Percentiles rank a stretch among this genome's conserved stretches.
phyloP scores from a whole-genome alignment of 2,888 invertebrate species.

The Habroteleia sp. region DNA sequence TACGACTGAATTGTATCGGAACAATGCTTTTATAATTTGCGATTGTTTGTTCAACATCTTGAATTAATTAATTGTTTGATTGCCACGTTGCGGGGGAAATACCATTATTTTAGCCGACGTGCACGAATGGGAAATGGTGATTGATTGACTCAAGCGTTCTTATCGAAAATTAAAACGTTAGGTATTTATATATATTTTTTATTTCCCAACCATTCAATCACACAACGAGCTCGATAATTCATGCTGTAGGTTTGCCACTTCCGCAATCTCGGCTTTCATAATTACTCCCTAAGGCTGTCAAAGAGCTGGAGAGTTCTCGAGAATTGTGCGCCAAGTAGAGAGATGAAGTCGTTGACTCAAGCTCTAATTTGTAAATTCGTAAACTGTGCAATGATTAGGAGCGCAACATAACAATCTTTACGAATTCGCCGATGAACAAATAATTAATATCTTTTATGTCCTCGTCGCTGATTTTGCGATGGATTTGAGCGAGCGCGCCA shows the following conservation, averaged over 20 bases:
- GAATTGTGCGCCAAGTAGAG: conserved; percentile 44
- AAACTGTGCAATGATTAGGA: conserved; percentile 32
- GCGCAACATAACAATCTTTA: conserved; percentile 25
- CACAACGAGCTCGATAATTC: conserved; percentile 54
- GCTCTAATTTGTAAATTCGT: conserved; percentile 54
- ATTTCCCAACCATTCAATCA: conserved; percentile 20
- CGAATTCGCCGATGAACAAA: conserved; percentile 3
- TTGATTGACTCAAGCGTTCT: conserved; percentile 32
- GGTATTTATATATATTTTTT: conserved; percentile 16
- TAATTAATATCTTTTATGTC: conserved; percentile 1
- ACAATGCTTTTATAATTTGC: background rate
- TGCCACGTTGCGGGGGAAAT: background rate
- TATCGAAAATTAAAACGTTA: conserved; percentile 32
- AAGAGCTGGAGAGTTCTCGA: conserved; percentile 48
- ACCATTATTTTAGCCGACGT: background rate
- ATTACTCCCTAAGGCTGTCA: conserved; percentile 62
- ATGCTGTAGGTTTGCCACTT: conserved; percentile 60
- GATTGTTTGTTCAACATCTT: conserved; percentile 2
- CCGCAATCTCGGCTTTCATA: conserved; percentile 62
- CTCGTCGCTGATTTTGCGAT: background rate
- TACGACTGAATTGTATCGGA: background rate
- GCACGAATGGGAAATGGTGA: background rate
- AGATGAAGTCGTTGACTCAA: conserved; percentile 56
- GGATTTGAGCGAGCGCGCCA: background rate
- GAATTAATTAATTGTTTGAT: conserved; percentile 24